Conservation (phyloP, 2,888 invertebrate genomes). For the Eupithecia dodoneata region DNA sequence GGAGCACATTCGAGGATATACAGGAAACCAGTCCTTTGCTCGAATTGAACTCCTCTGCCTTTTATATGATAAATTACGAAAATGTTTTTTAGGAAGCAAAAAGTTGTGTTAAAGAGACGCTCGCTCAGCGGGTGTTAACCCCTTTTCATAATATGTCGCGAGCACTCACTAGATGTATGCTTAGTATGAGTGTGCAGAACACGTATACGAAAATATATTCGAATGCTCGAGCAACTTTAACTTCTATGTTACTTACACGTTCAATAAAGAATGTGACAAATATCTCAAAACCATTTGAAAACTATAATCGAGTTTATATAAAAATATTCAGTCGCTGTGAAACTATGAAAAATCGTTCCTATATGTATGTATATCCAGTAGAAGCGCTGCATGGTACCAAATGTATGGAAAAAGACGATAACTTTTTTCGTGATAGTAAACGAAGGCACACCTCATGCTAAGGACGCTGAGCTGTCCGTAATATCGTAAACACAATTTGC, state of each 20-base stretch:
- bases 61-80: constrained; percentile 8
- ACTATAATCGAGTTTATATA: background rate
- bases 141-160: background rate
- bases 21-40: background rate
- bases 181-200: background rate
- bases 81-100: constrained; percentile 2
- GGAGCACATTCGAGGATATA: constrained; percentile 44
- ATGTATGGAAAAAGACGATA: too few relatives aligned
- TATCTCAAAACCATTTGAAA: background rate
- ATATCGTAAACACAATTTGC: constrained; percentile 15
- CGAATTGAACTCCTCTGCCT: constrained; percentile 9
- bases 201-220: background rate
- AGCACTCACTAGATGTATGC: background rate
- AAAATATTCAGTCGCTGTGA: background rate
- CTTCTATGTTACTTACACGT: too few relatives aligned
- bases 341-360: background rate
- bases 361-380: too few relatives aligned
- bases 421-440: background rate
- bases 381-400: too few relatives aligned
- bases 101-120: background rate
- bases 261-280: background rate
- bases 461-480: background rate
- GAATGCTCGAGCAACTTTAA: too few relatives aligned
- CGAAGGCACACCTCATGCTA: background rate
- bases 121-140: background rate